Evolutionary conservation across 2,888 invertebrate species (phyloP).

Genomic region (Synanthedon tipuliformis): DNA sequence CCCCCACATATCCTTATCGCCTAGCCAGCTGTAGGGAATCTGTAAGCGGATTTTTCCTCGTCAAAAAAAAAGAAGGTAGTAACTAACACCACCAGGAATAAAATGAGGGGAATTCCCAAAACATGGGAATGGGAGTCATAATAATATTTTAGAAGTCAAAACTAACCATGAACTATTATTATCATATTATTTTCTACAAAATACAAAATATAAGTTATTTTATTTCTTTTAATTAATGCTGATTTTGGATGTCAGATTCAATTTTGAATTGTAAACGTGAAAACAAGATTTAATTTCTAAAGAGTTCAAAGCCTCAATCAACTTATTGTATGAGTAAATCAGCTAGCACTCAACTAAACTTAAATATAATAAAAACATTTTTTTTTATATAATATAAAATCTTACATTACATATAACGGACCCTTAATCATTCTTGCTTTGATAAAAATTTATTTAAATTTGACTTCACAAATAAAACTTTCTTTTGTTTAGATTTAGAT

Average conservation of each 20-base stretch:
- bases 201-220: too few species aligned
- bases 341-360: constrained; percentile 5
- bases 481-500: too few species aligned
- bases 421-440: constrained; percentile 6
- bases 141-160: too few species aligned
- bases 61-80: too few species aligned
- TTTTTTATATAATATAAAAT: not conserved
- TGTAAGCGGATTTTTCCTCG: too few species aligned
- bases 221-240: not conserved
- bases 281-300: not conserved
- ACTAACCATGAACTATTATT: too few species aligned
- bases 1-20: too few species aligned
- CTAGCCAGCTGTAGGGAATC: too few species aligned
- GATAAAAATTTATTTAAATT: not conserved
- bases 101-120: too few species aligned
- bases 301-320: constrained; percentile 17
- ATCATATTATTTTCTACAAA: too few species aligned
- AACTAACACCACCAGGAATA: too few species aligned
- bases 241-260: not conserved
- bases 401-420: constrained; percentile 1
- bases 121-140: too few species aligned
- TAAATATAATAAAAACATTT: not conserved
- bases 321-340: constrained; percentile 13
- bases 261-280: not conserved
- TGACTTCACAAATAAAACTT: not conserved